Base-by-base conservation (phyloP, 2,797 vertebrate genomes). In the Oceanodroma leucorhoa region DNA sequence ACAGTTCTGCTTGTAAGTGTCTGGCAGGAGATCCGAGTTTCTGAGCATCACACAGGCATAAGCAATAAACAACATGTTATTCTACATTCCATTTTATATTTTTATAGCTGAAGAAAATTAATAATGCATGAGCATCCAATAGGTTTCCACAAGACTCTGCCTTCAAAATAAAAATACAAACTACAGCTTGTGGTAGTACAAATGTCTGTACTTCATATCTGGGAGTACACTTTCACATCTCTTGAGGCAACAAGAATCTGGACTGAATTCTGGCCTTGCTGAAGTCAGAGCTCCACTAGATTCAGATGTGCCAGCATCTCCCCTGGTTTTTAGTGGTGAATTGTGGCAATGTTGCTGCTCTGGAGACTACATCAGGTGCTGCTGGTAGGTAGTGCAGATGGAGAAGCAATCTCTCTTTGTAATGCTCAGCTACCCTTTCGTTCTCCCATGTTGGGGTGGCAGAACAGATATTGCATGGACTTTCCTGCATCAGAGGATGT, bases 31-130 rank as follows among this genome's bases (percentile, higher is more conserved):
- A 97, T 67, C 61, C 87, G 14, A 93, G 87, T 83, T 94, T 94
- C 94, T 94, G 93, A 94, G 95, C 65, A 81, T 95, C 96, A 97
- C 95, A 85, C 89, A 71, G 65, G 67, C 93, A 87, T 30, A 90
- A 96, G 94, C 95, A 83, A 89, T 97, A 98, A 98, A 97, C 93
- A 97, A 96, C 92, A 93, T 96, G 92, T 94, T 97, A 95, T 96
- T 94, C 94, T 97, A 97, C 96, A 94, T 95, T 94, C 72, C 89
- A 94, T 94, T 97, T 97, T 95, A 94, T 96, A 85, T 90, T 96
- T 96, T 97, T 95, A 97, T 86, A 92, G 97, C 86, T 75, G 88
- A 91, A 92, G 90, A 87, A 95, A 94, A 95, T 98, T 97, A 98
- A 97, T 97, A 97, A 98, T 97, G 92, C 94, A 97, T 97, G 92